A percentile compares a stretch with the other conserved stretches of the same genome.
Conservation (phyloP, 1,140 invertebrate genomes). For the Drosophila neocordata region DNA sequence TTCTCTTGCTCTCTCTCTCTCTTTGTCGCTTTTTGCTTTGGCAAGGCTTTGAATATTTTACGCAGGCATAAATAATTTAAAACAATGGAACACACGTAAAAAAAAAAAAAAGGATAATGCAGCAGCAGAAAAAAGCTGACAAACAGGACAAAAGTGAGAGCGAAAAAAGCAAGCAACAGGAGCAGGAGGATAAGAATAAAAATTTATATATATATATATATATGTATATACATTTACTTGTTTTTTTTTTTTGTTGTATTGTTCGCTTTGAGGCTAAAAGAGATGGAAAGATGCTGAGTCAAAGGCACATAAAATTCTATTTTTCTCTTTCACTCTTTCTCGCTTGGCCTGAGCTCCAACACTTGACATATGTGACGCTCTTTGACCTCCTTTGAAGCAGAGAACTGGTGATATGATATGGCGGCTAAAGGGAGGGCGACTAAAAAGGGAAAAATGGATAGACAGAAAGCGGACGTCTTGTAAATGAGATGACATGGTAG, state of each 20-base stretch:
- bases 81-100: slow-evolving; percentile 78
- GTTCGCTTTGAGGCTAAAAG: background rate
- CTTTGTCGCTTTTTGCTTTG: slow-evolving; percentile 39
- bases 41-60: slow-evolving; percentile 77
- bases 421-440: background rate
- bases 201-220: slow-evolving; percentile 53
- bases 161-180: slow-evolving; percentile 40
- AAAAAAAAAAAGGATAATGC: slow-evolving; percentile 74
- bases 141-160: slow-evolving; percentile 67
- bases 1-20: background rate
- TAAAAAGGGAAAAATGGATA: background rate
- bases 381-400: slow-evolving; percentile 67
- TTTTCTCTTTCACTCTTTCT: background rate
- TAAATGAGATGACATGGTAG: slow-evolving; percentile 58
- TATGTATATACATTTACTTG: slow-evolving; percentile 21
- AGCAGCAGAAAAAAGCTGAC: slow-evolving; percentile 58
- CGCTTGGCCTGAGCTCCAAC: slow-evolving; percentile 40
- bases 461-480: slow-evolving; percentile 33
- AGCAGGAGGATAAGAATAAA: slow-evolving; percentile 74
- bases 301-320: slow-evolving; percentile 36
- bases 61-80: slow-evolving; percentile 80
- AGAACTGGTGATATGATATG: background rate
- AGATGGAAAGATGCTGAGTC: slow-evolving; percentile 41
- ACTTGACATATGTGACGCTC: slow-evolving; percentile 79
- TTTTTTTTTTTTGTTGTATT: slow-evolving; percentile 25